Base-by-base conservation (phyloP, 2,113 vertebrate genomes). In the Azemiops feae region DNA sequence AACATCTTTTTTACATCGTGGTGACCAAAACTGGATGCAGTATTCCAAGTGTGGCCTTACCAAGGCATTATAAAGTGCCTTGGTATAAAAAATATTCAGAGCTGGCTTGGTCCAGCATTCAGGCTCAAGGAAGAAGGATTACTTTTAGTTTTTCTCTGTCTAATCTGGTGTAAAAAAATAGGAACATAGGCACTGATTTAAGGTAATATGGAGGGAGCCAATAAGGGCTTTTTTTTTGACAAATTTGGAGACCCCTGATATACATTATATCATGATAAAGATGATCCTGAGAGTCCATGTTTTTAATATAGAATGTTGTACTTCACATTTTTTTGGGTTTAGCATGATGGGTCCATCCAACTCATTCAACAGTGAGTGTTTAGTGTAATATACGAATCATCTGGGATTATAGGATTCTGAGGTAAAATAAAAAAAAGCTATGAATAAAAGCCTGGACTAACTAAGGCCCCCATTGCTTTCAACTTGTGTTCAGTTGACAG, bases 71-170 rank as follows among this genome's bases (percentile, higher is more conserved):
- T 47, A 47, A 47, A 47, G 45, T 47, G 45, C 6, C 45, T 47
- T 47, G 45, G 45, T 47, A 47, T 47, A 47, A 47, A 47, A 47
- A 7, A 47, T 47, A 47, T 94, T 95, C 93, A 91, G 64, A 93
- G 93, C 93, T 93, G 91, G 96, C 95, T 96, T 95, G 95, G 69
- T 95, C 94, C 94, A 95, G 95, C 8, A 93, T 94, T 85, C 18
- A 18, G 92, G 91, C 91, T 96, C 94, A 95, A 96, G 93, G 94
- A 93, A 91, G 93, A 91, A 91, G 92, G 93, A 30, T 18, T 52
- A 64, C 45, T n/a, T 7, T 47, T 45, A 7, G 20, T n/a, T 88
- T 53, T n/a, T 39, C 47, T 88, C 30, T 20, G 25, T 20, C 30
- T n/a, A 88, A 88, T 20, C 18, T 16, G 27, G 27, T 53, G 25